phyloP scores from a whole-genome alignment of 2,888 invertebrate genomes.

The Drosophila affinis region DNA sequence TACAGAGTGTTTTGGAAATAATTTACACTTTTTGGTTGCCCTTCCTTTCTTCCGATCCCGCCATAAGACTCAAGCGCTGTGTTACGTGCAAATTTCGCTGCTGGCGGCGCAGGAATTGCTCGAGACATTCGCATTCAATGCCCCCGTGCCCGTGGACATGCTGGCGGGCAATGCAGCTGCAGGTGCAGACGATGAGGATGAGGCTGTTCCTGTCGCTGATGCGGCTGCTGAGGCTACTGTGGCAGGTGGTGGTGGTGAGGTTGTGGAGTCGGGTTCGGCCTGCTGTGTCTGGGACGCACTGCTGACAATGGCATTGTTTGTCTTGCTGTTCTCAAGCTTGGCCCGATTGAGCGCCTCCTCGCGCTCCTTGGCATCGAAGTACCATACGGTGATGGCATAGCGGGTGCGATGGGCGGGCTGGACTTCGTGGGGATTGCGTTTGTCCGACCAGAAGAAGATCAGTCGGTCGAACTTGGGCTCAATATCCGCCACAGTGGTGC shows the following conservation, averaged over 20 bases:
- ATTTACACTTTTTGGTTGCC: conserved; percentile 60
- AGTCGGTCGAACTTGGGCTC: conserved; percentile 96
- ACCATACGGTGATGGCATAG: conserved; percentile 96
- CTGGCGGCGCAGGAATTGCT: conserved; percentile 64
- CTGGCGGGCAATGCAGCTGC: conserved; percentile 53
- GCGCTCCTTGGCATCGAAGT: conserved; percentile 93
- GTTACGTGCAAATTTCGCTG: conserved; percentile 82
- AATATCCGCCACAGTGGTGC: conserved; percentile 93
- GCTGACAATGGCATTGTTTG: conserved; percentile 54
- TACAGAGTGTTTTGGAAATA: conserved; percentile 56
- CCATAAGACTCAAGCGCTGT: conserved; percentile 33
- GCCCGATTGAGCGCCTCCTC: conserved; percentile 86
- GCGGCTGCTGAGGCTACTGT: conserved; percentile 16
- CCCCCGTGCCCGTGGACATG: conserved; percentile 57
- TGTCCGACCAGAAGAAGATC: conserved; percentile 98
- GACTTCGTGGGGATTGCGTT: conserved; percentile 98
- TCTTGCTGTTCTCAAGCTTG: conserved; percentile 57
- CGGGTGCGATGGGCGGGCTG: conserved; percentile 95
- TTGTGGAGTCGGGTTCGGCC: conserved; percentile 59
- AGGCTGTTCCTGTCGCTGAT: conserved; percentile 27
- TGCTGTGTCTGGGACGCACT: conserved; percentile 32
- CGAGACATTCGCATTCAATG: conserved; percentile 65
- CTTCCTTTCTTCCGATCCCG: not conserved
- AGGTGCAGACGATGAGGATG: conserved; percentile 21
- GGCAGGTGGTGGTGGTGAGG: conserved; percentile 44